A percentile compares a stretch with the other conserved stretches of the same genome.
Conservation (phyloP, 2,113 vertebrate genomes). For the Spermophilus dauricus region DNA sequence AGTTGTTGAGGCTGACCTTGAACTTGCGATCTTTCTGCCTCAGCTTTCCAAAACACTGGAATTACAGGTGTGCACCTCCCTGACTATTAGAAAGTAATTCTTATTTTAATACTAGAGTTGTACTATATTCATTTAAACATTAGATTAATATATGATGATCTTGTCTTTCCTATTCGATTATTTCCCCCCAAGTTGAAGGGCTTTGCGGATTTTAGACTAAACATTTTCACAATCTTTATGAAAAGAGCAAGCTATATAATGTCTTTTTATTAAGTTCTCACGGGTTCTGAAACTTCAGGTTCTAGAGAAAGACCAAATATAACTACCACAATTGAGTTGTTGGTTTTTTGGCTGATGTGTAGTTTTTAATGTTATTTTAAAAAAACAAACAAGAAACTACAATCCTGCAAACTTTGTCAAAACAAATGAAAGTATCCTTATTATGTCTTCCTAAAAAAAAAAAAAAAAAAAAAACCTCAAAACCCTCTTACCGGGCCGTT, state of each 20-base stretch:
- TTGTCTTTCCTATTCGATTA: neutral
- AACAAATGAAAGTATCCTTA: neutral
- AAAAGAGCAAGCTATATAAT: neutral
- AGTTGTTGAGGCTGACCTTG: too few relatives aligned
- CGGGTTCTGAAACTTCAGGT: neutral
- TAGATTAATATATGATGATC: constrained; percentile 5
- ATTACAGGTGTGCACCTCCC: too few relatives aligned
- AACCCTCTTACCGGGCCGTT: too few relatives aligned
- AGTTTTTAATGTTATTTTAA: neutral
- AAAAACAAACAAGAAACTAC: neutral
- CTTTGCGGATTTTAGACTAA: neutral
- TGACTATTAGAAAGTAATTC: neutral
- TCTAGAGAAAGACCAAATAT: neutral
- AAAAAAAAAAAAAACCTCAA: neutral
- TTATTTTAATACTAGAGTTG: constrained; percentile 24
- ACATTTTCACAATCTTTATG: neutral
- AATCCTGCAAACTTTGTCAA: neutral
- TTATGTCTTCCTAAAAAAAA: neutral
- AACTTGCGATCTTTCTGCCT: too few relatives aligned
- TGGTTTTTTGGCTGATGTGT: neutral
- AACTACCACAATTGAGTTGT: neutral
- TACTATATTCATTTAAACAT: neutral
- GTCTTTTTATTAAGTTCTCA: neutral
- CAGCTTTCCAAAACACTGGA: too few relatives aligned
- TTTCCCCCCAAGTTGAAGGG: neutral